These are phyloP conservation scores for Mesopsocus fuscifrons DNA, from an alignment of 2,888 invertebrate species.

Conservation along the genomic window DNA sequence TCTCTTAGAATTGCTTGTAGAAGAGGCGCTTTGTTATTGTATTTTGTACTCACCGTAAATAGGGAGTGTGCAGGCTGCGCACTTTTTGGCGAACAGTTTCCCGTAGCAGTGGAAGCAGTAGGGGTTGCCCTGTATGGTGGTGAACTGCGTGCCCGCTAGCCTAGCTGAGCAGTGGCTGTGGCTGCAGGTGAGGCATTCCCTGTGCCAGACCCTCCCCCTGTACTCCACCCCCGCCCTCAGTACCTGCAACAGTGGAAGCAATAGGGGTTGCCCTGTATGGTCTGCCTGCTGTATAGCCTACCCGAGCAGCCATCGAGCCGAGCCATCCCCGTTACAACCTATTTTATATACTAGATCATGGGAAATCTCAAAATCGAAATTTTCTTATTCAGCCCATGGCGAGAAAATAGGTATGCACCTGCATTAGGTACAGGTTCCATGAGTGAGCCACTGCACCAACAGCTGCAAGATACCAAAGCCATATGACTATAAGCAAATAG, in stretches of 20 bases:
- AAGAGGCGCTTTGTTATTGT: neutral
- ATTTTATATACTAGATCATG: too few relatives aligned
- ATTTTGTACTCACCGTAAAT: constrained; percentile 1
- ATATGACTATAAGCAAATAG: too few relatives aligned
- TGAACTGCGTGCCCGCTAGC: neutral
- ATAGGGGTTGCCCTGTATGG: neutral
- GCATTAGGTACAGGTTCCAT: too few relatives aligned
- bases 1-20: too few relatives aligned
- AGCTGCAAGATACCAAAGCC: too few relatives aligned
- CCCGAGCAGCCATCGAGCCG: too few relatives aligned
- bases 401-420: too few relatives aligned
- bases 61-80: neutral
- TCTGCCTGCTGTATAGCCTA: neutral
- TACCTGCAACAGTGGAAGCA: neutral
- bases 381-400: too few relatives aligned
- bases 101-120: neutral
- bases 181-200: neutral
- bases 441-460: too few relatives aligned
- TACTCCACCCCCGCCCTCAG: neutral
- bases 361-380: too few relatives aligned
- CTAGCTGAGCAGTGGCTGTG: neutral
- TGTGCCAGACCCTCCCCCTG: neutral
- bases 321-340: too few relatives aligned
- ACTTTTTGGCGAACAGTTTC: neutral
- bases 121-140: neutral